Evolutionary conservation across 2,888 invertebrate genomes (phyloP).

Genomic region (Anorthoa munda): DNA sequence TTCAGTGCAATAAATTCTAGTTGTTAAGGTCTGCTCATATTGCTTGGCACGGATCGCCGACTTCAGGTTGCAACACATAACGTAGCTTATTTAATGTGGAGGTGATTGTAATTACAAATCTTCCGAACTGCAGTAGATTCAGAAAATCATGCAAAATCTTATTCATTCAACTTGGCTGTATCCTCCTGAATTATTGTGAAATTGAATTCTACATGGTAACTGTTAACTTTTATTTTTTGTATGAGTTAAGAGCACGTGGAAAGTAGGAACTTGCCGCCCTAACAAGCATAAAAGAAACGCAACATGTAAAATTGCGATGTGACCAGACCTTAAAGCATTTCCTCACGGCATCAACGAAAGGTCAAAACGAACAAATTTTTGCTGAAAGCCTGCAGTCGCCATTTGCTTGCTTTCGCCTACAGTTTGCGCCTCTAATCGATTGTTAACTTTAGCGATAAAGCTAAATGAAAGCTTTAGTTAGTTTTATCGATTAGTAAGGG

Average conservation of each 20-base stretch:
- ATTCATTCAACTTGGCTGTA: background rate
- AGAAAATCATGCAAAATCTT: background rate
- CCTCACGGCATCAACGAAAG: conserved; percentile 62
- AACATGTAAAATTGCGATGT: conserved; percentile 38
- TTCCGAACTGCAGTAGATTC: conserved; percentile 2
- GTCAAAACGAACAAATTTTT: conserved; percentile 68
- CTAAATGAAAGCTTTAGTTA: conserved; percentile 77
- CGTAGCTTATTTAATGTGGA: conserved; percentile 25
- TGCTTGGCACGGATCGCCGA: conserved; percentile 36
- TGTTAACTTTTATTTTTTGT: background rate
- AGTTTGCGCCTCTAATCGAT: conserved; percentile 70
- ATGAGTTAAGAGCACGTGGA: background rate
- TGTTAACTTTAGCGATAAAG: conserved; percentile 74
- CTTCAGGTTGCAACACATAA: conserved; percentile 30
- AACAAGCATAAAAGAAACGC: conserved; percentile 19
- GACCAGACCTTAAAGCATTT: conserved; percentile 62
- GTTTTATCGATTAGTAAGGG: conserved; percentile 84
- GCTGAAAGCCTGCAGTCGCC: conserved; percentile 70
- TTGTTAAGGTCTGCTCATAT: conserved; percentile 61
- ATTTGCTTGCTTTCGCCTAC: conserved; percentile 71
- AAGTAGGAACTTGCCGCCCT: background rate
- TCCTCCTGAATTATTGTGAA: background rate
- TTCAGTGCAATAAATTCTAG: conserved; percentile 65
- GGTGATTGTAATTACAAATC: conserved; percentile 18
- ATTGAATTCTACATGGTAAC: background rate